A percentile compares a stretch with the other conserved stretches of the same genome.
Conservation (phyloP, 2,888 invertebrate genomes). For the Lasius fuliginosus region DNA sequence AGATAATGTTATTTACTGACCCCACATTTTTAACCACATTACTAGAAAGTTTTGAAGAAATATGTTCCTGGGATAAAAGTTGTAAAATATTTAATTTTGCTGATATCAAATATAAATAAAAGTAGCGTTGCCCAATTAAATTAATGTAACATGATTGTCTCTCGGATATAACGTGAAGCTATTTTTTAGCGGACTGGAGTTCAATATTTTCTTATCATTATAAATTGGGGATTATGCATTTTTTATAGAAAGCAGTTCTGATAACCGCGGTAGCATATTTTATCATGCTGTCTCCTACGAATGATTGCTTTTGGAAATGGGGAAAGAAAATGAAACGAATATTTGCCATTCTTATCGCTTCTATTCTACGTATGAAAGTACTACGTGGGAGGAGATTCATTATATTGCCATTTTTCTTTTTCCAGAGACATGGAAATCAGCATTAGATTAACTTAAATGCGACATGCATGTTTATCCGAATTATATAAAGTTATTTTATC, state of each 20-base stretch:
- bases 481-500: not conserved
- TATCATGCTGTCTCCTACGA: not conserved
- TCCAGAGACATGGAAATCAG: not conserved
- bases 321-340: not conserved
- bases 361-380: not conserved
- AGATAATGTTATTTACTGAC: constrained; percentile 5
- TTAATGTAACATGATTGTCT: not conserved
- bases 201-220: constrained; percentile 1
- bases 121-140: not conserved
- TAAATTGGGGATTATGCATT: not conserved
- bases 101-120: not conserved
- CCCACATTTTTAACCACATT: not conserved
- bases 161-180: not conserved
- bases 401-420: not conserved
- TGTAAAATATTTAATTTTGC: not conserved
- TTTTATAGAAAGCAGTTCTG: not conserved
- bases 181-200: not conserved
- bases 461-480: not conserved
- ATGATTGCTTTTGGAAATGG: not conserved
- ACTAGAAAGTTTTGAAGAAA: not conserved
- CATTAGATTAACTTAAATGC: not conserved
- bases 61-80: not conserved
- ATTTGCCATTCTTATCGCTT: not conserved
- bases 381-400: not conserved
- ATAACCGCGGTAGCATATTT: not conserved